Conservation (phyloP, 2,888 invertebrate species). For the Euzetes globulus region DNA sequence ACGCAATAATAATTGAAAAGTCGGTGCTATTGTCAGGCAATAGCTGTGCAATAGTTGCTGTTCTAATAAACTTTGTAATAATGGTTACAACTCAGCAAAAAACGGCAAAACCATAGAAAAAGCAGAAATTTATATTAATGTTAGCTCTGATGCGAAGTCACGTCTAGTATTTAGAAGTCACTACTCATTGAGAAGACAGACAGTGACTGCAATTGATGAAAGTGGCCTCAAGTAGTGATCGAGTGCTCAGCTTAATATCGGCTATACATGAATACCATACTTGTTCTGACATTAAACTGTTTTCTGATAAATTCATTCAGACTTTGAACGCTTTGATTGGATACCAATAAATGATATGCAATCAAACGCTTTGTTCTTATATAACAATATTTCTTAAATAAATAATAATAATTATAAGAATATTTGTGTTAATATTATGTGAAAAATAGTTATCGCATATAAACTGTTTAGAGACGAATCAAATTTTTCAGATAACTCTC, state of each 20-base stretch:
- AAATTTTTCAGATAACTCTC: too few relatives aligned
- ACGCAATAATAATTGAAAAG: neutral
- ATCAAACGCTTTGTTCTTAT: neutral
- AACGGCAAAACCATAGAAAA: neutral
- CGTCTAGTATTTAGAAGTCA: neutral
- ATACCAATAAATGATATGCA: conserved; percentile 15
- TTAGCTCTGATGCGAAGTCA: conserved; percentile 16
- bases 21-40: neutral
- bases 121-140: neutral
- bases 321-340: conserved; percentile 21
- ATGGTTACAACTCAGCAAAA: conserved; percentile 4
- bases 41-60: neutral
- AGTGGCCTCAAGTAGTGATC: conserved; percentile 6
- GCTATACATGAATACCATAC: conserved; percentile 11
- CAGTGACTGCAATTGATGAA: neutral
- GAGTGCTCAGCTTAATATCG: neutral
- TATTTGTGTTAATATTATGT: neutral
- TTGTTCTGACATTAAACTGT: conserved; percentile 9
- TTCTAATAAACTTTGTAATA: conserved; percentile 4
- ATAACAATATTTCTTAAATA: neutral
- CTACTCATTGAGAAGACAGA: neutral
- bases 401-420: neutral
- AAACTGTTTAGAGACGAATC: too few relatives aligned
- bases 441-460: neutral
- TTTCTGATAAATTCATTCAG: conserved; percentile 9